A percentile compares a stretch with the other conserved stretches of the same genome.
Conservation (phyloP, 2,888 invertebrate species). For the Sturmia bella region DNA sequence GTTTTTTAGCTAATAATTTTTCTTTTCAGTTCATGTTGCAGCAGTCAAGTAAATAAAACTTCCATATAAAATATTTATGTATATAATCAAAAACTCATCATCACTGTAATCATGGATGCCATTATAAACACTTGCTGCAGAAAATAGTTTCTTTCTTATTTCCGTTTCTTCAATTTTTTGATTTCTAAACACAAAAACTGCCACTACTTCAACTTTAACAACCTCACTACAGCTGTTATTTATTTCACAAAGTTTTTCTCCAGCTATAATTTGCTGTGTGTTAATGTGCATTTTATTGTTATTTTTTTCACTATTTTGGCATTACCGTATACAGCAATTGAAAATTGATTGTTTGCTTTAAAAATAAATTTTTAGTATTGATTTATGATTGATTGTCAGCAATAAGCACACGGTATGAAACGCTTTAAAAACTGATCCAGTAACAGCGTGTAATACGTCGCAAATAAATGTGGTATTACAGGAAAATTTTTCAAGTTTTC, state of each 20-base stretch:
- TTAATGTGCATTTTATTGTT: slow-evolving; percentile 27
- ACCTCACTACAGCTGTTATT: slow-evolving; percentile 35
- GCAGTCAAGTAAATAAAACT: slow-evolving; percentile 24
- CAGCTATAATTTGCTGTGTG: slow-evolving; percentile 10
- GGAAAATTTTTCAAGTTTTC: neutral
- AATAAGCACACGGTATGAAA: neutral
- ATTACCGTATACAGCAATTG: slow-evolving; percentile 47
- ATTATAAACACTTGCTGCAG: slow-evolving; percentile 67
- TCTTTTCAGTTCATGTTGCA: neutral
- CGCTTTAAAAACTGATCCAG: slow-evolving; percentile 4
- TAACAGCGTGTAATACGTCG: slow-evolving; percentile 31
- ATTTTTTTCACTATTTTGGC: neutral
- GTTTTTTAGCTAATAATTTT: neutral
- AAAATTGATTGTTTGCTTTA: slow-evolving; percentile 65
- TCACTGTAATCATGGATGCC: slow-evolving; percentile 67
- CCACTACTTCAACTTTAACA: slow-evolving; percentile 5
- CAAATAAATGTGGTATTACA: slow-evolving; percentile 18
- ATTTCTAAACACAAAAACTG: slow-evolving; percentile 30
- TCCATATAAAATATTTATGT: slow-evolving; percentile 13
- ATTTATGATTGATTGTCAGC: slow-evolving; percentile 28
- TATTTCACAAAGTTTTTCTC: slow-evolving; percentile 35
- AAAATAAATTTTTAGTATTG: slow-evolving; percentile 39
- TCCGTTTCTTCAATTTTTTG: slow-evolving; percentile 33
- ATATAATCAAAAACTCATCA: slow-evolving; percentile 68
- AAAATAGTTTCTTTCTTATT: slow-evolving; percentile 5